Base-by-base conservation (phyloP, 2,888 invertebrate genomes). In the Conus canariensis region DNA sequence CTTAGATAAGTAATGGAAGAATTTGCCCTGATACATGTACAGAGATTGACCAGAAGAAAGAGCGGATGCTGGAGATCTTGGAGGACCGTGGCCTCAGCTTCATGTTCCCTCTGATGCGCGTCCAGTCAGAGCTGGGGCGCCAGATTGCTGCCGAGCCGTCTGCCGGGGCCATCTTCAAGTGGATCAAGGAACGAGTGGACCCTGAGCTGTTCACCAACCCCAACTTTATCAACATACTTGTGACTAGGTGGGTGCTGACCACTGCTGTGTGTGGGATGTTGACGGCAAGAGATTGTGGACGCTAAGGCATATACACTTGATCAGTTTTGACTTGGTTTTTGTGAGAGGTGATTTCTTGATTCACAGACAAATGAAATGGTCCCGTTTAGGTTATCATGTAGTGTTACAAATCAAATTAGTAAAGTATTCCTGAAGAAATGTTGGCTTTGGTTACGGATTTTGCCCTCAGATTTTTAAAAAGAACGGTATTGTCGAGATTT, bases 111-210 rank as follows among this genome's bases (percentile, higher is more conserved):
- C 97, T 99, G 96, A 97, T 99, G 92, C 98, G 98, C 94, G 98
- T 99, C 94, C 98, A 98, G 97, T 98, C 98, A 56, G 98, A 98
- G 96, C 97, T 99, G 96, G 97, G 98, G 97, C 98, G 98, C 94
- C 98, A 98, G 96, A 95, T 96, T 77, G 97, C 98, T 95, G 97
- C 97, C 90, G 99, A 99, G 97, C 98, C 98, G 10, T 98, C 98
- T 96, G 98, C 99, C 90, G 97, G 97, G 92, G 97, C 97, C 94
- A 98, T 99, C 95, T 99, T 98, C 97, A 98, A 98, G 96, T 99
- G 99, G 99, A 98, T 99, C 96, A 98, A 98, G 97, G 98, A 98
- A 92, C 98, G 98, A 96, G 97, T 99, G 94, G 98, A 98, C 96
- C 97, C 97, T 67, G 97, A 97, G 90, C 98, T 98, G 97, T 98